A percentile compares a stretch with the other conserved stretches of the same genome.
phyloP scores from a whole-genome alignment of 2,797 vertebrate species.

The Momotus momota region DNA sequence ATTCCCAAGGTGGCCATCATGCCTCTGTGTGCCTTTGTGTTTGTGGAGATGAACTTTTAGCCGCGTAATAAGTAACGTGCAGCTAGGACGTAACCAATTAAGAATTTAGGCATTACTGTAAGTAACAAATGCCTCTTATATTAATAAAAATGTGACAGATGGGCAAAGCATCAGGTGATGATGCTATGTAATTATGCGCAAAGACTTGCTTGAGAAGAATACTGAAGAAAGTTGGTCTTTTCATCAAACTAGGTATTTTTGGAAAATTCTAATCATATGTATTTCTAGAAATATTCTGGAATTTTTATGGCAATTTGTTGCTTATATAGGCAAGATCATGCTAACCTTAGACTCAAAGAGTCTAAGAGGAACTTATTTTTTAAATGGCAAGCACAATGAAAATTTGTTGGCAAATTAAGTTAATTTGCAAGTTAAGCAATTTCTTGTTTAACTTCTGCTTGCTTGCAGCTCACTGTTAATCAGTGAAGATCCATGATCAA shows the following conservation, averaged over 20 bases:
- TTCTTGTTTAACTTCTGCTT: neutral
- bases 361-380: neutral
- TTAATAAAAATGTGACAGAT: neutral
- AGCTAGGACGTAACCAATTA: neutral
- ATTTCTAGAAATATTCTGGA: neutral
- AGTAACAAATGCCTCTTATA: neutral
- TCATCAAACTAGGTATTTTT: neutral
- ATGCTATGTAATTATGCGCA: neutral
- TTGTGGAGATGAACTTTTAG: neutral
- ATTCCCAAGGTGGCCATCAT: no score
- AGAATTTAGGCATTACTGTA: neutral
- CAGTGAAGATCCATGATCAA: neutral
- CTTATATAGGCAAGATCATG: neutral
- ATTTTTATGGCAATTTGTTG: neutral
- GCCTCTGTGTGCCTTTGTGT: neutral
- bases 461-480: neutral
- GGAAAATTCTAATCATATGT: neutral
- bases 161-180: neutral
- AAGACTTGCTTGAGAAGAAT: neutral
- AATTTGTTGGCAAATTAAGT: neutral
- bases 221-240: neutral
- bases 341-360: neutral
- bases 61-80: neutral
- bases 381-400: neutral
- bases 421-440: neutral